Evolutionary conservation across 2,797 vertebrate species (phyloP).

Genomic region (Merluccius polli): DNA sequence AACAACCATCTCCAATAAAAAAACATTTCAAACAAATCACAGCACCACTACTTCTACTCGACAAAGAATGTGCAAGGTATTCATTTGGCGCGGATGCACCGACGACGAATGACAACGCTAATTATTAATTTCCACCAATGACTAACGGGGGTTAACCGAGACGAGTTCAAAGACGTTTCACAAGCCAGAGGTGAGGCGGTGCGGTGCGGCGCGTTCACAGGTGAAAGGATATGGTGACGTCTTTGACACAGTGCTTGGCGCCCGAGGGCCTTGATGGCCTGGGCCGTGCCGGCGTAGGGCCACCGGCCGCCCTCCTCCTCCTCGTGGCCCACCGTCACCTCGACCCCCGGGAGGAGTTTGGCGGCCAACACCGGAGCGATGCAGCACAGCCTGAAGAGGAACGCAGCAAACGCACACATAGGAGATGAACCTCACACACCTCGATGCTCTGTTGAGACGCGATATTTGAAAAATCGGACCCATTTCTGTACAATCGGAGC

Average conservation of each 20-base stretch:
- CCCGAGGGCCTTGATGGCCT: conserved; percentile 79
- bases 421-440: too few species aligned
- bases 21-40: neutral
- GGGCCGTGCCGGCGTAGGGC: conserved; percentile 78
- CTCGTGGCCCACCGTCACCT: conserved; percentile 85
- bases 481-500: too few species aligned
- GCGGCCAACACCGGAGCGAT: conserved; percentile 83
- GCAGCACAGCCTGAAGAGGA: conserved; percentile 75
- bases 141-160: neutral
- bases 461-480: too few species aligned
- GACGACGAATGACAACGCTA: neutral
- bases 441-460: too few species aligned
- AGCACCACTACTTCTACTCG: neutral
- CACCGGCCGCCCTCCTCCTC: conserved; percentile 81
- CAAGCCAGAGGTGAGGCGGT: neutral
- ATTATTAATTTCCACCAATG: neutral
- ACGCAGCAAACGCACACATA: neutral
- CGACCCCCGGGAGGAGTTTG: conserved; percentile 75
- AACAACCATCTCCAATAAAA: neutral
- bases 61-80: neutral
- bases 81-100: neutral
- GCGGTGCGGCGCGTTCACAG: too few species aligned
- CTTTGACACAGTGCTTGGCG: conserved; percentile 77
- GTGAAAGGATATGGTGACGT: conserved; percentile 83
- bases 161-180: neutral